A percentile compares a stretch with the other conserved stretches of the same genome.
phyloP scores from a whole-genome alignment of 2,797 vertebrate genomes.

The Nothura maculosa region DNA sequence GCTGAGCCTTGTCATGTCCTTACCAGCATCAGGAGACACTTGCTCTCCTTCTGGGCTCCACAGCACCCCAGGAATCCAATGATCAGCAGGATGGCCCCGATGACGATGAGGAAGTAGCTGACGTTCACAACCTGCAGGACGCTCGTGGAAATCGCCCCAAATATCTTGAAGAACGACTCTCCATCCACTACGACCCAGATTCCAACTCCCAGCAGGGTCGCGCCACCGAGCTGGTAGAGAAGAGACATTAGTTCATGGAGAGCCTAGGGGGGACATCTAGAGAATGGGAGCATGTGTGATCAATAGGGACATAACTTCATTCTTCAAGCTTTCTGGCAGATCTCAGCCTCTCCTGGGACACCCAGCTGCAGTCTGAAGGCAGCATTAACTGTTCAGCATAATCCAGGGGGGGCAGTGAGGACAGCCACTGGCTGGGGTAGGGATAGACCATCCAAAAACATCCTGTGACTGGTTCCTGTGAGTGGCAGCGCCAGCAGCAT shows the following conservation, averaged over 20 bases:
- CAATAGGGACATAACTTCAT: no score
- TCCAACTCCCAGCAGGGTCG: slow-evolving; percentile 85
- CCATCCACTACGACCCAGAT: slow-evolving; percentile 89
- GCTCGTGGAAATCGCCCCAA: slow-evolving; percentile 81
- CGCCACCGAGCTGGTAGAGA: slow-evolving; percentile 84
- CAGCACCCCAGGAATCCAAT: slow-evolving; percentile 90
- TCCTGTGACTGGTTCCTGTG: no score
- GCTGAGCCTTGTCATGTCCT: background rate
- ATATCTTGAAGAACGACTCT: slow-evolving; percentile 80
- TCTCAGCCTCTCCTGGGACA: background rate
- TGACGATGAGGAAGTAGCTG: slow-evolving; percentile 87
- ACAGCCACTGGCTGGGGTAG: no score
- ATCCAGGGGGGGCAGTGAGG: background rate
- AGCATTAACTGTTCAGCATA: background rate
- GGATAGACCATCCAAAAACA: background rate
- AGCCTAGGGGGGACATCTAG: background rate
- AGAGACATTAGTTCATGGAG: background rate
- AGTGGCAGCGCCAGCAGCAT: no score
- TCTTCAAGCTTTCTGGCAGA: background rate
- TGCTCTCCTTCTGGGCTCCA: slow-evolving; percentile 88
- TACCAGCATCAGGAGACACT: slow-evolving; percentile 91
- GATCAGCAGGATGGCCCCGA: slow-evolving; percentile 84
- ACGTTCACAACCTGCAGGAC: slow-evolving; percentile 85
- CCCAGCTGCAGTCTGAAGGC: background rate
- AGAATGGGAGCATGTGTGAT: background rate